Evolutionary conservation across 1,140 invertebrate species (phyloP).

Genomic region (Tenebrio molitor): DNA sequence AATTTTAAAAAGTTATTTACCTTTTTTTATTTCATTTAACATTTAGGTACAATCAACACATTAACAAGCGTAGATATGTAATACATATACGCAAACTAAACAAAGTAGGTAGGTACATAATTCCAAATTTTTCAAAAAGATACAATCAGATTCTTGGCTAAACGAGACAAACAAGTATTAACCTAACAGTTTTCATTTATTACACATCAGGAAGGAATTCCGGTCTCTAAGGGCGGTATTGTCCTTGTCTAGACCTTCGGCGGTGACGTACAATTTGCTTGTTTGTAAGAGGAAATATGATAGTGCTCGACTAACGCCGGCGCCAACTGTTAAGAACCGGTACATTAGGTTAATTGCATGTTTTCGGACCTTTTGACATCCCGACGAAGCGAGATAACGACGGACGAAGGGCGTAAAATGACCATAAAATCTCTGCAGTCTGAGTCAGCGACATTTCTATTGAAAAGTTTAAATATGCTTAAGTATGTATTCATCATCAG

Average conservation of each 20-base stretch:
- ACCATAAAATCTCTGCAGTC: neutral
- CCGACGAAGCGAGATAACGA: slow-evolving; percentile 38
- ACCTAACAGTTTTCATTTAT: no score
- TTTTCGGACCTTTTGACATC: slow-evolving; percentile 53
- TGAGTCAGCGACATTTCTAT: slow-evolving; percentile 18
- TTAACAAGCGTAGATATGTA: no score
- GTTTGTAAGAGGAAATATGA: slow-evolving; percentile 49
- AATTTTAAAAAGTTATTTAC: no score
- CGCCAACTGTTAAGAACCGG: slow-evolving; percentile 43
- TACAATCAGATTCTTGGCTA: no score
- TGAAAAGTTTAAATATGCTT: slow-evolving; percentile 1
- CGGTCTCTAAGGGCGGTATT: slow-evolving; percentile 13
- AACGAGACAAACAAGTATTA: no score
- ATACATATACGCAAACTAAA: no score
- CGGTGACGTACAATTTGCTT: slow-evolving; percentile 47
- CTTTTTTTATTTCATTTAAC: no score
- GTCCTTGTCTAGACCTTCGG: slow-evolving; percentile 23
- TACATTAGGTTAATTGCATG: slow-evolving; percentile 54
- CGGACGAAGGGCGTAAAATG: slow-evolving; percentile 4
- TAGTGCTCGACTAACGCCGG: slow-evolving; percentile 33
- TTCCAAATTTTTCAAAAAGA: no score
- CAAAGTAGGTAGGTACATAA: no score
- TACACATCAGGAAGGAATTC: slow-evolving; percentile 20
- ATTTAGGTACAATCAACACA: no score
- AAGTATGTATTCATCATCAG: neutral